Conservation (phyloP, 2,888 invertebrate genomes). For the Xylocampa areola region DNA sequence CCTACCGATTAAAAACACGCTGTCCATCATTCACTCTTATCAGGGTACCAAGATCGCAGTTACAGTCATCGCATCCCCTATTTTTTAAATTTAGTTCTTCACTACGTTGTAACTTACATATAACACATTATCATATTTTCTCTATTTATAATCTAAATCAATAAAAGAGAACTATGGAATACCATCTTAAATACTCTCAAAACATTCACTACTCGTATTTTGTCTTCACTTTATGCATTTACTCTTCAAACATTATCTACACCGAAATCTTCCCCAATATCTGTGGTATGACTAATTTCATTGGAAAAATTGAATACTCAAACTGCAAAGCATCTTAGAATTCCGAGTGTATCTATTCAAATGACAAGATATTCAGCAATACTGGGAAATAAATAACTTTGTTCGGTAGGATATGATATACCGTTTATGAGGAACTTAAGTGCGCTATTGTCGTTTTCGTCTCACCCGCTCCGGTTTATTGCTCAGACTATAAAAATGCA, state of each 20-base stretch:
- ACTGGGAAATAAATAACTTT: slow-evolving; percentile 76
- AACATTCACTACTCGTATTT: slow-evolving; percentile 15
- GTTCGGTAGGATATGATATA: slow-evolving; percentile 80
- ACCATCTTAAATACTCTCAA: background rate
- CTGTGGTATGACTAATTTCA: slow-evolving; percentile 45
- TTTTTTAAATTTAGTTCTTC: too few relatives aligned
- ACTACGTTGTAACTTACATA: background rate
- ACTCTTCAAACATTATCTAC: slow-evolving; percentile 12
- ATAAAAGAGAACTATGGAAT: slow-evolving; percentile 14
- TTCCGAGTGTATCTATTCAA: slow-evolving; percentile 53
- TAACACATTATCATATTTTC: slow-evolving; percentile 3
- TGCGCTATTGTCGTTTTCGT: slow-evolving; percentile 82
- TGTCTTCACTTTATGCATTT: slow-evolving; percentile 10
- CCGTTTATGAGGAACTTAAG: slow-evolving; percentile 84
- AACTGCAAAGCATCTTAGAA: slow-evolving; percentile 22
- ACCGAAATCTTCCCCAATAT: slow-evolving; percentile 28
- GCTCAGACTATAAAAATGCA: slow-evolving; percentile 84
- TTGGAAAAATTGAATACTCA: slow-evolving; percentile 45
- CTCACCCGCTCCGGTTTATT: slow-evolving; percentile 74
- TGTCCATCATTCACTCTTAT: too few relatives aligned
- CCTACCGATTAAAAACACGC: too few relatives aligned
- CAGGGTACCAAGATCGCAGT: too few relatives aligned
- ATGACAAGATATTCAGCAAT: slow-evolving; percentile 55
- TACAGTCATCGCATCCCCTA: too few relatives aligned
- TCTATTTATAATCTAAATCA: slow-evolving; percentile 5